Base-by-base conservation (phyloP, 2,797 vertebrate species). In the Poecilia velifera region DNA sequence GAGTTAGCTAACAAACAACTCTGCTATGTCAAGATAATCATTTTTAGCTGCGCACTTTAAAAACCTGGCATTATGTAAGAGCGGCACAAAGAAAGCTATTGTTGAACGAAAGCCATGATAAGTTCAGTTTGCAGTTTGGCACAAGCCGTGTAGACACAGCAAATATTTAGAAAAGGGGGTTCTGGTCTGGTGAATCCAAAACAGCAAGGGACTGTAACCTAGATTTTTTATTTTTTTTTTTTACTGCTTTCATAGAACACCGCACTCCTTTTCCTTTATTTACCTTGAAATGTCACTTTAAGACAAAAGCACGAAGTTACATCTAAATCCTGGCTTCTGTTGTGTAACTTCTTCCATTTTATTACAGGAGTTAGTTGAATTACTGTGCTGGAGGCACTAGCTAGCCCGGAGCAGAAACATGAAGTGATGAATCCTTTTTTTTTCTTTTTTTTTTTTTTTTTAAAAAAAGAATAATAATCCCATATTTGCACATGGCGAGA, bases 401-500 rank as follows among this genome's bases (percentile, higher is more conserved):
- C 25, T 55, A 77, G 70, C 57, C 12, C 72, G 45, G 55, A 83
- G 46, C 55, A 90, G 85, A 90, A 85, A 84, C 73, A 46, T 72
- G 55, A 87, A 87, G 53, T 45, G 85, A 93, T 93, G 92, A 94
- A 72, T 91, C 86, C 92, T 76, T 78, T 41, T 41, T 41, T 8
- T 8, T 41, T 87, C 22, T 36, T 18, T 76, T 78, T 41, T 41
- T 41, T 8, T 8, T 41, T 87, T 39, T 36, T 18, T 31, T 31
- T 31, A 31, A 31, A 31, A 31, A 84, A 92, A 91, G 86, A 92
- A 91, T 91, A 94, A 92, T 91, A 93, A 90, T 93, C 78, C 89
- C 74, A 77, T 92, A 89, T 94, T 90, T 93, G 89, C 92, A 91
- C 89, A 92, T 86, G 93, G 91, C 90, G 87, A 93, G 91, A 93